Base-by-base conservation (phyloP, 2,113 vertebrate genomes). In the Stictonetta naevosa region DNA sequence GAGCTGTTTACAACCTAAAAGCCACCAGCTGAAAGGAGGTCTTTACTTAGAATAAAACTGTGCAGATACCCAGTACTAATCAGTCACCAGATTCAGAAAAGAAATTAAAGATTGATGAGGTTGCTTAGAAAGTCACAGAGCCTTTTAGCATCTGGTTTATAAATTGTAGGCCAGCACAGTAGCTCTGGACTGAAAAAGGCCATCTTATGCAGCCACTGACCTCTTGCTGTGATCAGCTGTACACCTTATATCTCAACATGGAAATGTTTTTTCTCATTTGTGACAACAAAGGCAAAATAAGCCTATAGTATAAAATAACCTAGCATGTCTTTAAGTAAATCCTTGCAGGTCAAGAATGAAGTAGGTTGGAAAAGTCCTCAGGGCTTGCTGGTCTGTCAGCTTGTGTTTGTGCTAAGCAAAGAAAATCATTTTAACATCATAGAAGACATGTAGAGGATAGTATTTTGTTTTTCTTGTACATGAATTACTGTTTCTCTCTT, bases 301-400 rank as follows among this genome's bases (percentile, higher is more conserved):
- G 36, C 40, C 55, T 74, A 38, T 46, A 50, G 46, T 86, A 23
- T 34, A 75, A 88, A 66, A 25, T 55, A 90, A 86, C 26, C 34
- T 48, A 52, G 33, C 78, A 34, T 83, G 60, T 58, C 85, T 94
- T 91, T 34, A 86, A 80, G 73, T 63, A 83, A 88, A 50, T 68
- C 72, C 73, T 94, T 88, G 56, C 69, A 75, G 79, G 88, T 86
- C 76, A 78, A 48, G 79, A 69, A 68, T 94, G 83, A 94, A 92
- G 59, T 93, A 90, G 83, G 73, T 90, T 96, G 90, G 62, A 88
- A 90, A 69, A 86, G 73, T 90, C 94, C 76, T 94, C 79, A 53
- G 90, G 88, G 73, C 64, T 95, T 94, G 60, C 46, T 0, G 0
- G 6, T 90, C 90, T 94, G 83, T 96, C 86, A 84, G 58, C 23